Conservation (phyloP, 1,140 invertebrate species). For the Coptotermes formosanus region DNA sequence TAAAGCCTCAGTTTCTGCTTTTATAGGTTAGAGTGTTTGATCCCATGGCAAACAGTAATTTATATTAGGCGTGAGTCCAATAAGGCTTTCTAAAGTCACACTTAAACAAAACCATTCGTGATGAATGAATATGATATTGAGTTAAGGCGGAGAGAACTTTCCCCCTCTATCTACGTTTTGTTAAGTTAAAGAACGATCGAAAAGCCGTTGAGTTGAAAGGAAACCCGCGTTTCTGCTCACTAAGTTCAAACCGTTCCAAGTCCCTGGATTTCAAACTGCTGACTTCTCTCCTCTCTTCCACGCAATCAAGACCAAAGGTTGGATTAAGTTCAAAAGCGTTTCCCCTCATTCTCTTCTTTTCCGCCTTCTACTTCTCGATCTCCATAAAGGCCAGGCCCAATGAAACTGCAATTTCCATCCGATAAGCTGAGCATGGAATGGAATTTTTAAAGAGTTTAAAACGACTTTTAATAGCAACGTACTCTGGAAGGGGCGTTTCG, state of each 20-base stretch:
- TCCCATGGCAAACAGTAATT: too few relatives aligned
- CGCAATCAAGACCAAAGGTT: constrained; percentile 9
- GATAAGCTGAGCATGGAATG: neutral
- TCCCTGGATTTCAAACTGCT: neutral
- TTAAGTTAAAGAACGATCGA: too few relatives aligned
- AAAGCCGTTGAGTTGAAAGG: too few relatives aligned
- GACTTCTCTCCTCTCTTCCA: neutral
- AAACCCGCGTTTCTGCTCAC: too few relatives aligned
- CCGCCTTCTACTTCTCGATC: neutral
- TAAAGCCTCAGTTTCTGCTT: too few relatives aligned
- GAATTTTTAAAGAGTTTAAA: neutral
- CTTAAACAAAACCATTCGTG: too few relatives aligned
- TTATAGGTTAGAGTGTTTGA: too few relatives aligned
- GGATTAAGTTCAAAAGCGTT: neutral
- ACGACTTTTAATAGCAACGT: neutral
- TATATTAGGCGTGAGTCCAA: too few relatives aligned
- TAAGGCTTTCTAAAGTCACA: too few relatives aligned
- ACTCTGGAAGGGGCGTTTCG: neutral
- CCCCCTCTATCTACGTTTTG: too few relatives aligned
- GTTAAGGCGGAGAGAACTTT: too few relatives aligned
- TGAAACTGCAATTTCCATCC: constrained; percentile 14
- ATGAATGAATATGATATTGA: too few relatives aligned
- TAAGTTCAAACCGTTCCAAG: neutral
- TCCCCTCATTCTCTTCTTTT: neutral
- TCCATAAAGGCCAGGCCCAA: neutral